Evolutionary conservation across 2,888 invertebrate species (phyloP), one percentile per base, ranked within the genome.

Genomic region (Mystacides longicornis): DNA sequence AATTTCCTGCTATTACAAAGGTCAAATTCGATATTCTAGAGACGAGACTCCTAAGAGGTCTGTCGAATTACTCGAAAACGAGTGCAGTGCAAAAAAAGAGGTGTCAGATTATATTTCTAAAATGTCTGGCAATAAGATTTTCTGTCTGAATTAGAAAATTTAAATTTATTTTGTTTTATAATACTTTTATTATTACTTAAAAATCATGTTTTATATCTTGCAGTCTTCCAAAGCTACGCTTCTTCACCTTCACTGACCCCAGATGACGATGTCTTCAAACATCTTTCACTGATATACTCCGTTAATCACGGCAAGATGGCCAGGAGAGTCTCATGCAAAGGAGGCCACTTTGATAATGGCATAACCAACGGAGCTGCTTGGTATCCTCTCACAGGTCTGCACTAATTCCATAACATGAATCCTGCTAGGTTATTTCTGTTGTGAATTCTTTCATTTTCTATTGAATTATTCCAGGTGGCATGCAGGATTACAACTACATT

Each of bases 301-400:
- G 85, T 84, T 63, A 89, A 89, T 69, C 94, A 96, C 71, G 86
- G 85, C 31, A 89, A 87, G 67, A 95, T 95, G 94, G 85, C 89
- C 55, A 80, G 85, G 31, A 92, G 91, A 5, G 83, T 87, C 3
- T 86, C 90, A 3, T 92, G 92, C 73, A 87, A 87, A 67, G 80
- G 85, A 9, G 85, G 87, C 7, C 81, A 86, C 47, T 93, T 93
- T 70, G 83, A 85, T 66, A 83, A 92, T 69, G 96, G 96, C 9
- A 94, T 94, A 63, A 94, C 93, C 2, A 96, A 96, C 67, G 95
- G 95, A 3, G 95, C 95, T 0, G 89, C 88, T 54, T 94, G 93
- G 93, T 94, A 93, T 70, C 89, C 91, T 0, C 75, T 93, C 4
- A 89, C 89, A 62, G 88, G 88, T 75, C 62, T 43, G 18, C 45